Evolutionary conservation across 2,797 vertebrate genomes (phyloP).

Genomic region (Prunella strophiata): DNA sequence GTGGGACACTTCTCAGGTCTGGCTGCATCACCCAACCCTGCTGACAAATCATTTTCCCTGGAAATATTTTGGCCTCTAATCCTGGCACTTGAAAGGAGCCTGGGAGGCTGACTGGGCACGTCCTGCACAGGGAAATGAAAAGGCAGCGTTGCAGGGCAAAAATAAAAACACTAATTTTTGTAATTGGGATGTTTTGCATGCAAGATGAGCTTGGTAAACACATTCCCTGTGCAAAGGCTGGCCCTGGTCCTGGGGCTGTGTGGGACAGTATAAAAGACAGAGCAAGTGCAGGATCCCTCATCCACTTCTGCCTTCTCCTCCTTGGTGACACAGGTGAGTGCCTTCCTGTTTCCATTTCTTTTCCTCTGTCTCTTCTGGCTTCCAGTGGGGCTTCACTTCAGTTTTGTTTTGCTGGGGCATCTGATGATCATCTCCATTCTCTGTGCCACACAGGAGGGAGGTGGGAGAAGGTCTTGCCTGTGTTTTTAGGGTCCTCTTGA

Average conservation of each 20-base stretch:
- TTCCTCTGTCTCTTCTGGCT: not conserved
- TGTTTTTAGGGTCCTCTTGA: fast-evolving
- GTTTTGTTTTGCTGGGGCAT: fast-evolving
- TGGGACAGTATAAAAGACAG: not conserved
- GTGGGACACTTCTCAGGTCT: not conserved
- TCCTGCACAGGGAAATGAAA: not conserved
- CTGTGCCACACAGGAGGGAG: not conserved
- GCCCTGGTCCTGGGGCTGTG: not conserved
- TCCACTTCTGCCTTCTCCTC: not conserved
- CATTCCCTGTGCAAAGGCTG: not conserved
- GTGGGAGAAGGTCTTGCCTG: not conserved
- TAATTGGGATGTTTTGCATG: not conserved
- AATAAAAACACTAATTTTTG: not conserved
- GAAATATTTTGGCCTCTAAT: not conserved
- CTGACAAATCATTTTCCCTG: not conserved
- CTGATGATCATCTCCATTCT: fast-evolving
- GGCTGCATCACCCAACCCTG: not conserved
- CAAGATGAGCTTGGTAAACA: not conserved
- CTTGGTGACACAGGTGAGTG: not conserved
- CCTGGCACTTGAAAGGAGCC: not conserved
- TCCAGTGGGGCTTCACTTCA: not conserved
- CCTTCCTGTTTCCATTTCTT: fast-evolving
- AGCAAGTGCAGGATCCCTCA: not conserved
- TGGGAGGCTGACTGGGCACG: not conserved
- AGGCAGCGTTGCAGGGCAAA: not conserved